phyloP scores from a whole-genome alignment of 2,888 invertebrate species.

The Lycocerus yunnanus region DNA sequence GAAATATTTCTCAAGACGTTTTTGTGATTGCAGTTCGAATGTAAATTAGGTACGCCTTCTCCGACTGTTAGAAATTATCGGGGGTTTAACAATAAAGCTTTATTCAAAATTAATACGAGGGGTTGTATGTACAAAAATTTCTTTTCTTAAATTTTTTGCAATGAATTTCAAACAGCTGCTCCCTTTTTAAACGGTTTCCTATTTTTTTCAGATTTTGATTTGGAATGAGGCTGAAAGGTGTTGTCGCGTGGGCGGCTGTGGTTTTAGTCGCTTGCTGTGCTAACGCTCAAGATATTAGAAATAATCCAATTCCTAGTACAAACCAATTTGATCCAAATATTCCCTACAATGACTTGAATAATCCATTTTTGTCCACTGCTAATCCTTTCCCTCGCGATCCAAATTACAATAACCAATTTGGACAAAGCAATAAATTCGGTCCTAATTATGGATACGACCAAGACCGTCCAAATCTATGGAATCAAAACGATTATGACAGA shows the following conservation, averaged over 20 bases:
- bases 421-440: conserved; percentile 8
- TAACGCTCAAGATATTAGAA: conserved; percentile 40
- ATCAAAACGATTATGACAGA: conserved; percentile 25
- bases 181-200: neutral
- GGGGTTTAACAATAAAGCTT: neutral
- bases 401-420: conserved; percentile 7
- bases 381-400: conserved; percentile 14
- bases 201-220: conserved; percentile 2
- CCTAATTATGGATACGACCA: conserved; percentile 15
- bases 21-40: neutral
- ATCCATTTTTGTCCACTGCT: conserved; percentile 5
- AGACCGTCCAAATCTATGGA: conserved; percentile 14
- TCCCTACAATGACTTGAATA: conserved; percentile 24
- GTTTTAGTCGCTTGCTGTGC: conserved; percentile 37
- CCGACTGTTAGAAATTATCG: neutral
- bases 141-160: neutral
- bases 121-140: neutral
- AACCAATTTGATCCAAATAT: conserved; percentile 36
- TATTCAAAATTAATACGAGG: neutral
- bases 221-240: conserved; percentile 37
- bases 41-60: neutral
- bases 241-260: conserved; percentile 31
- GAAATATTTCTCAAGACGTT: neutral
- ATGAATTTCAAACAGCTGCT: conserved; percentile 4
- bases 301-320: conserved; percentile 31